These are phyloP conservation scores for Oenanthe melanoleuca DNA, from an alignment of 2,113 vertebrate species.

Conservation along the genomic window DNA sequence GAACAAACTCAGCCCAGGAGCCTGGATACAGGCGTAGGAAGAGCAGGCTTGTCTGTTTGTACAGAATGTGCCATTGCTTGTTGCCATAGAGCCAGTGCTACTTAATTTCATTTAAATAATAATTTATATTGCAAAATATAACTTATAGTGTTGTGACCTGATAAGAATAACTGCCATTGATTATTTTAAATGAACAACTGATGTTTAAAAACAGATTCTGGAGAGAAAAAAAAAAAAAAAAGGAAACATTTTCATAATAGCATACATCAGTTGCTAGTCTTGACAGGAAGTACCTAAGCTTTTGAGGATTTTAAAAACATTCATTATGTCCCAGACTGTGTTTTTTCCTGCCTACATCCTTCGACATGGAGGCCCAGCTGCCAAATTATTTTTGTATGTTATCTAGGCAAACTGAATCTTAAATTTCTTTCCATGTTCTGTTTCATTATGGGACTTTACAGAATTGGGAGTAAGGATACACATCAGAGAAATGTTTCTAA, in stretches of 20 bases:
- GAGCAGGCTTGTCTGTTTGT: conserved; percentile 41
- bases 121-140: conserved; percentile 47
- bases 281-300: neutral
- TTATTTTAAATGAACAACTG: neutral
- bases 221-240: neutral
- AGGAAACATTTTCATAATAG: neutral
- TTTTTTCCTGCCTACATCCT: conserved; percentile 8
- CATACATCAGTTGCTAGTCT: conserved; percentile 9
- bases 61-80: conserved; percentile 24
- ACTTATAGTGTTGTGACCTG: conserved; percentile 13
- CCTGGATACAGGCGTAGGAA: conserved; percentile 5
- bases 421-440: neutral
- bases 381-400: conserved; percentile 6
- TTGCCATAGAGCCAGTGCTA: conserved; percentile 38
- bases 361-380: neutral
- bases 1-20: conserved; percentile 13
- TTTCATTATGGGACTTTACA: neutral
- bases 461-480: neutral
- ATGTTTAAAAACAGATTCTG: neutral
- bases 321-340: neutral
- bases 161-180: conserved; percentile 34
- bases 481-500: neutral
- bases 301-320: neutral
- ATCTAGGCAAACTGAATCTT: neutral
- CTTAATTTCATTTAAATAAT: conserved; percentile 51